Evolutionary conservation across 2,888 invertebrate species (phyloP).

Genomic region (Hoplodrina blanda): DNA sequence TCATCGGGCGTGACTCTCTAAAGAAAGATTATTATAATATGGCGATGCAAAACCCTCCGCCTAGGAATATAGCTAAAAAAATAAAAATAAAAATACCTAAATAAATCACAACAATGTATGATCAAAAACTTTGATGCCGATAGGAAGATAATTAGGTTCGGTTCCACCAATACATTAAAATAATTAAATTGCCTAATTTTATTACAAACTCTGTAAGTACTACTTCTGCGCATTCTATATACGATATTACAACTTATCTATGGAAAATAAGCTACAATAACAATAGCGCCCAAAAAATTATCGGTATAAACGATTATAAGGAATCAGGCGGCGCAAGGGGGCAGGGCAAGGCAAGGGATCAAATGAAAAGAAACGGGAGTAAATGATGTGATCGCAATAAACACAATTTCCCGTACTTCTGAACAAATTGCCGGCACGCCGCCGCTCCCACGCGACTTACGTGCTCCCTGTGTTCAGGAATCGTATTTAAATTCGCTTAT

Average conservation of each 20-base stretch:
- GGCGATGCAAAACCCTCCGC: background rate
- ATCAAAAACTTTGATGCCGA: background rate
- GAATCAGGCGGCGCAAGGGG: conserved; percentile 44
- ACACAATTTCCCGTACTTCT: conserved; percentile 74
- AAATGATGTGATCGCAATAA: conserved; percentile 76
- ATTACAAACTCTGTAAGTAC: no score
- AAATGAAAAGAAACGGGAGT: conserved; percentile 68
- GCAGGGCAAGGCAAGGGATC: conserved; percentile 63
- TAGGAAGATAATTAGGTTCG: background rate
- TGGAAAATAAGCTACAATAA: conserved; percentile 6
- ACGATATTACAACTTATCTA: background rate
- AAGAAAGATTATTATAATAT: background rate
- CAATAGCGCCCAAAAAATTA: conserved; percentile 3
- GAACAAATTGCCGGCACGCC: conserved; percentile 70
- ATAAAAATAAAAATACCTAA: no score
- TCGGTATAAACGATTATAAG: conserved; percentile 31
- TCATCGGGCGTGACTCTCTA: background rate
- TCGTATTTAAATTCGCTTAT: conserved; percentile 39
- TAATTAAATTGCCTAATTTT: no score
- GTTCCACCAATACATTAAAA: no score
- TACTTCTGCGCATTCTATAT: background rate
- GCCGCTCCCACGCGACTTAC: conserved; percentile 69
- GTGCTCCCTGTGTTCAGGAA: conserved; percentile 14
- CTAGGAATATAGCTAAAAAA: no score
- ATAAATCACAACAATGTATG: no score